Conservation (phyloP, 1,140 invertebrate species). For the Zaprionus kolodkinae region DNA sequence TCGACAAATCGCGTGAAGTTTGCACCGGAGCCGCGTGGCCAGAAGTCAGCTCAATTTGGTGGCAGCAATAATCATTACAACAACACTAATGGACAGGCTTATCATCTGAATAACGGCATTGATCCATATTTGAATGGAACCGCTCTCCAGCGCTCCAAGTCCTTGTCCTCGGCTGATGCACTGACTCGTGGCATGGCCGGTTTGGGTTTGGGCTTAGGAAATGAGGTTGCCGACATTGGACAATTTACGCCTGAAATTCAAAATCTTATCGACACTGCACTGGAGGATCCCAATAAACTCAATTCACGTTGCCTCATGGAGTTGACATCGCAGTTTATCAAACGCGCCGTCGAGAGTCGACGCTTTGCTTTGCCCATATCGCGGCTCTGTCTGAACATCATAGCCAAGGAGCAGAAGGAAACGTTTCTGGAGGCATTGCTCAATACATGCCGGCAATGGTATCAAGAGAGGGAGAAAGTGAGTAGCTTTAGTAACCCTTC, state of each 20-base stretch:
- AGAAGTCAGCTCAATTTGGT: conserved; percentile 44
- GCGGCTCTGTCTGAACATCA: conserved; percentile 92
- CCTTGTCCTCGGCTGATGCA: conserved; percentile 89
- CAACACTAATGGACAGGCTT: conserved; percentile 60
- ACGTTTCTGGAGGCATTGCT: conserved; percentile 94
- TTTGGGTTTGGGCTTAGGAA: conserved; percentile 85
- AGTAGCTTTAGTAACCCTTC: neutral
- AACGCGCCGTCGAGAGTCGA: conserved; percentile 91
- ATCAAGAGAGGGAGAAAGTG: conserved; percentile 91
- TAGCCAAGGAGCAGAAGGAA: conserved; percentile 93
- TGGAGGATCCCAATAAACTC: conserved; percentile 92
- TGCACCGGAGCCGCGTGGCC: conserved; percentile 69
- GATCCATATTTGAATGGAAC: conserved; percentile 79
- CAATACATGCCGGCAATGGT: conserved; percentile 95
- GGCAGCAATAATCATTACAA: conserved; percentile 44
- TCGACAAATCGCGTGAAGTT: conserved; percentile 80
- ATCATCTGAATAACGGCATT: conserved; percentile 82
- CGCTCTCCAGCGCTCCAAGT: conserved; percentile 90
- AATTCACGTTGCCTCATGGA: conserved; percentile 92
- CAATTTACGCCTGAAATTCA: conserved; percentile 90
- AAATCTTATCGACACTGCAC: conserved; percentile 88
- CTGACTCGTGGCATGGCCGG: conserved; percentile 87
- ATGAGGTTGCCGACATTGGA: conserved; percentile 90
- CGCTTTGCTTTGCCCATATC: conserved; percentile 91
- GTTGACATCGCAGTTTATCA: conserved; percentile 91